Percentiles rank a stretch among this genome's conserved stretches.
Evolutionary conservation across 2,888 invertebrate species (phyloP).

Genomic region (Lingula anatina): DNA sequence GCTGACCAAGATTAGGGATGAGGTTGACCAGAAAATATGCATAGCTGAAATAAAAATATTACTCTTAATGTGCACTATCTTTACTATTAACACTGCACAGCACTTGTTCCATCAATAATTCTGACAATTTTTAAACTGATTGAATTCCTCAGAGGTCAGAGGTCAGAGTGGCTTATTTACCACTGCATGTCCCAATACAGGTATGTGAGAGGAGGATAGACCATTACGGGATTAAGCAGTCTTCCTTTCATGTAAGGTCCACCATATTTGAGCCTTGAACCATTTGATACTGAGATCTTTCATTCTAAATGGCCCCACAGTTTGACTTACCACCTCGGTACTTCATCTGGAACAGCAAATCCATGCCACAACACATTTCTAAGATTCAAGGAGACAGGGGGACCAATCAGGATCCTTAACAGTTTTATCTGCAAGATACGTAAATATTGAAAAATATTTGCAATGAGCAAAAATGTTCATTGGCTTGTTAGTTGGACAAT

Average conservation of each 20-base stretch:
- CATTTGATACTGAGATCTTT: too few relatives aligned
- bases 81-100: conserved; percentile 1
- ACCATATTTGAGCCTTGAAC: too few relatives aligned
- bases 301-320: too few relatives aligned
- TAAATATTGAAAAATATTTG: too few relatives aligned
- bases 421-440: conserved; percentile 37
- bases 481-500: too few relatives aligned
- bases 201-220: too few relatives aligned
- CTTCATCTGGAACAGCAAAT: conserved; percentile 52
- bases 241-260: too few relatives aligned
- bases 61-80: neutral
- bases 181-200: too few relatives aligned
- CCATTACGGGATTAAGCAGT: too few relatives aligned
- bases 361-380: conserved; percentile 60
- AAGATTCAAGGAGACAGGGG: conserved; percentile 56
- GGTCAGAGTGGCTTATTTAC: too few relatives aligned
- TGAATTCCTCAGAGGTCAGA: too few relatives aligned
- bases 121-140: neutral
- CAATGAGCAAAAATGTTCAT: too few relatives aligned
- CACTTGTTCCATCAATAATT: conserved; percentile 5
- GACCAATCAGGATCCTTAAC: conserved; percentile 55
- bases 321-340: conserved; percentile 44
- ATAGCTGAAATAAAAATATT: conserved; percentile 23
- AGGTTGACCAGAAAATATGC: conserved; percentile 39
- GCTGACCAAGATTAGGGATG: conserved; percentile 34